Conservation (phyloP, 2,888 invertebrate genomes). For the Polydesmus complanatus region DNA sequence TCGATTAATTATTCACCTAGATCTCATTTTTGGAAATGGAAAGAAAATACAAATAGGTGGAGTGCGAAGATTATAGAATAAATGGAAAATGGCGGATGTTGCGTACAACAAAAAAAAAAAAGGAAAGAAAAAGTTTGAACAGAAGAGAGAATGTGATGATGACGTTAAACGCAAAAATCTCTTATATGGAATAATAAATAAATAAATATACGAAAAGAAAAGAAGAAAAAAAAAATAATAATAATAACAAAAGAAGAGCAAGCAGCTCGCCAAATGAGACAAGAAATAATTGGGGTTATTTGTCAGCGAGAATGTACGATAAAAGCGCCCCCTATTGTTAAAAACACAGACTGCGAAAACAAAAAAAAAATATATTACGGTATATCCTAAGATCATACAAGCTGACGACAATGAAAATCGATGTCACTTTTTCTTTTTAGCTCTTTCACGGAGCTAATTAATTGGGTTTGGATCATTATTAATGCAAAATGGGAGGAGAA, state of each 20-base stretch:
- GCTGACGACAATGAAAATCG: too few relatives aligned
- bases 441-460: too few relatives aligned
- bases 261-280: neutral
- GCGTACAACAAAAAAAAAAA: too few relatives aligned
- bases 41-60: neutral
- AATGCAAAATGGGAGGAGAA: too few relatives aligned
- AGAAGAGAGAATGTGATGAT: neutral
- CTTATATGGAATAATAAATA: too few relatives aligned
- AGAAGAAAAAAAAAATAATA: neutral
- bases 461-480: too few relatives aligned
- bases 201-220: neutral
- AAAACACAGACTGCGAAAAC: neutral
- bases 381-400: too few relatives aligned
- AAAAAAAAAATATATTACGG: too few relatives aligned
- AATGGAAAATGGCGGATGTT: neutral
- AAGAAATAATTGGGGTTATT: neutral
- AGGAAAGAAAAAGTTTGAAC: neutral
- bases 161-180: neutral
- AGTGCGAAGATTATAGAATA: neutral
- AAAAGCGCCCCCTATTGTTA: neutral
- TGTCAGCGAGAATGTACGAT: neutral
- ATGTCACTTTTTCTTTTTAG: too few relatives aligned
- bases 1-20: neutral
- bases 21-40: neutral
- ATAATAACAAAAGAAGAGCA: neutral